Evolutionary conservation across 1,140 invertebrate species (phyloP).

Genomic region (Drosophila auraria): DNA sequence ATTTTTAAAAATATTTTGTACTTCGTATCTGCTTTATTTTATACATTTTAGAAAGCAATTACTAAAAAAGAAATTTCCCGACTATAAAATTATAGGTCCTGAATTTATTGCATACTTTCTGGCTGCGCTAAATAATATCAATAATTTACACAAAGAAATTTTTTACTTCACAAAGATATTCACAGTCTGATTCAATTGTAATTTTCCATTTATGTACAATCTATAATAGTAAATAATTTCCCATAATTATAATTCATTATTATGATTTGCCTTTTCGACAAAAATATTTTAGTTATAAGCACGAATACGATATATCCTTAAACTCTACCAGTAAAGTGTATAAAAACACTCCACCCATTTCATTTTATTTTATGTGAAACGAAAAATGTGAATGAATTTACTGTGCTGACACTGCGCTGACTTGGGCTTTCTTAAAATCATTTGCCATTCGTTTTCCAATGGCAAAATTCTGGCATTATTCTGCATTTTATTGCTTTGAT

Average conservation of each 20-base stretch:
- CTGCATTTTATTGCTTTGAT: conserved; percentile 60
- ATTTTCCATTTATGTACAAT: not conserved
- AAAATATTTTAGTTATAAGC: not conserved
- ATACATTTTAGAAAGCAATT: not conserved
- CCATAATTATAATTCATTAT: no score
- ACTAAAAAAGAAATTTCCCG: no score
- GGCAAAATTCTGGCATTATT: conserved; percentile 24
- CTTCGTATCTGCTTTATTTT: no score
- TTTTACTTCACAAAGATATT: no score
- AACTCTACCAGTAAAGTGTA: not conserved
- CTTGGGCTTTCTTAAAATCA: conserved; percentile 22
- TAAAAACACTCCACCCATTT: not conserved
- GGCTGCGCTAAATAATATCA: no score
- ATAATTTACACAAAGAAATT: not conserved
- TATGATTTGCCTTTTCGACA: no score
- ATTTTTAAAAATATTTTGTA: no score
- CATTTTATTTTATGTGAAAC: conserved; percentile 11
- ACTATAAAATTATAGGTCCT: not conserved
- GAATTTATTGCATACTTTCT: not conserved
- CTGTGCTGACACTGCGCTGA: conserved; percentile 31
- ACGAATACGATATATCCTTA: not conserved
- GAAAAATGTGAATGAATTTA: conserved; percentile 6
- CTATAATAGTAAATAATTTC: not conserved
- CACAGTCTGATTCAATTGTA: not conserved
- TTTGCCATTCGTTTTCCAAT: conserved; percentile 20